Base-by-base conservation (phyloP, 2,888 invertebrate genomes). In the Monoplex corrugatus region DNA sequence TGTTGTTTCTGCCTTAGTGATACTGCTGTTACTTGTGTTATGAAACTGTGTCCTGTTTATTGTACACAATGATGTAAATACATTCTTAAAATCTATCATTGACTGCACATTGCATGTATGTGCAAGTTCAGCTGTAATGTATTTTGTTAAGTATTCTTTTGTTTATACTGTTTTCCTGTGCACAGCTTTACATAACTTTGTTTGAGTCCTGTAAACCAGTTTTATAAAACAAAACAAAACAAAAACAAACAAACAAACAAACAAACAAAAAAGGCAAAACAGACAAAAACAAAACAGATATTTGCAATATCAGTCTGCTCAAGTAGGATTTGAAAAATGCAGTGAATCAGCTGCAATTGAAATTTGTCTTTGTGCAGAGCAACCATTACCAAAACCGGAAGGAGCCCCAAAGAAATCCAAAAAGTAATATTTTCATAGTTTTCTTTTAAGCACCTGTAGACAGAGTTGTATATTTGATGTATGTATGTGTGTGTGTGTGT, bases 361-460 rank as follows among this genome's bases (percentile, higher is more conserved):
- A 50, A 2, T 23, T 23, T 50, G 13, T 0, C n/a, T 13, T 23
- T 68, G 68, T 68, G 23, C 8, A 68, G 28, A 68, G 68, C 28
- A n/a, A n/a, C n/a, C n/a, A n/a, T n/a, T n/a, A n/a, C 68, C 68
- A 68, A 68, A 68, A n/a, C 28, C n/a, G 28, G 68, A 68, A 23
- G 68, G n/a, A 68, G 68, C 28, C 68, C 68, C 68, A 68, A 68
- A 68, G 68, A 68, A 68, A 68, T 68, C 68, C n/a, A 68, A 68
- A 68, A 68, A 68, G 68, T 68, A 68, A 68, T 68, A n/a, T 68
- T n/a, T 68, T 68, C n/a, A 13, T 19, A 50, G 1, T 50, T 50
- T 50, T 50, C 0, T 50, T 50, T 50, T 2, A 8, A 40, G 23
- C 38, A 80, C 28, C 10, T 80, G n/a, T 38, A 23, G 23, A 0